Evolutionary conservation across 2,888 invertebrate species (phyloP).

Genomic region (Colostygia pectinataria): DNA sequence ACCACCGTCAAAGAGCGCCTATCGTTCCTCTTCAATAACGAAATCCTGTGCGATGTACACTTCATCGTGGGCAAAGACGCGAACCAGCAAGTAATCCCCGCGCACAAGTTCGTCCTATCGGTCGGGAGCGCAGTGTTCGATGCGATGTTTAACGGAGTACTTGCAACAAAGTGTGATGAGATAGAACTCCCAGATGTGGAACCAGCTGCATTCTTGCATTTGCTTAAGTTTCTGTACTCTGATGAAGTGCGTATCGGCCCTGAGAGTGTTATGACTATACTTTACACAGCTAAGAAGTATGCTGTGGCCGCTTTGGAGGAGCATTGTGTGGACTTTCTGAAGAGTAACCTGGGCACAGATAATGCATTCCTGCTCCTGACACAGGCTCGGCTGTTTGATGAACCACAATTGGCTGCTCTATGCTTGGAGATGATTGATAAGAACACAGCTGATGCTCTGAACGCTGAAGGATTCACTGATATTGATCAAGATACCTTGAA

Average conservation of each 20-base stretch:
- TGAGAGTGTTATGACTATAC: slow-evolving; percentile 93
- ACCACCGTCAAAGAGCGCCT: slow-evolving; percentile 89
- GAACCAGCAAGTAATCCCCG: slow-evolving; percentile 87
- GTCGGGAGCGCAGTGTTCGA: slow-evolving; percentile 94
- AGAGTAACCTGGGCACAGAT: slow-evolving; percentile 89
- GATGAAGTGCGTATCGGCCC: slow-evolving; percentile 93
- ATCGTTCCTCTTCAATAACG: slow-evolving; percentile 82
- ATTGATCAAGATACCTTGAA: slow-evolving; percentile 91
- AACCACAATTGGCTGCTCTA: slow-evolving; percentile 89
- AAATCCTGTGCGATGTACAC: slow-evolving; percentile 86
- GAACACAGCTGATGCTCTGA: slow-evolving; percentile 90
- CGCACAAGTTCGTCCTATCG: slow-evolving; percentile 90
- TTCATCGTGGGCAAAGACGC: slow-evolving; percentile 90
- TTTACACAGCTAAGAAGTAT: slow-evolving; percentile 94
- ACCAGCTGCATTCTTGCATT: slow-evolving; percentile 89
- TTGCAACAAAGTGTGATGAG: slow-evolving; percentile 86
- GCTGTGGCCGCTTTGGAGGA: slow-evolving; percentile 92
- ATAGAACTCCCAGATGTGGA: slow-evolving; percentile 93
- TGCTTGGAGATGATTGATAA: slow-evolving; percentile 93
- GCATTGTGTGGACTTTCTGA: slow-evolving; percentile 91
- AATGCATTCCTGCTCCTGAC: slow-evolving; percentile 92
- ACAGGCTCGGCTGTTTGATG: slow-evolving; percentile 91
- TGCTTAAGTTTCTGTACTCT: slow-evolving; percentile 89
- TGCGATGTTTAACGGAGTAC: slow-evolving; percentile 92
- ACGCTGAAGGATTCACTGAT: slow-evolving; percentile 91